phyloP scores from a whole-genome alignment of 1,140 invertebrate species.

The Dendroctonus valens region DNA sequence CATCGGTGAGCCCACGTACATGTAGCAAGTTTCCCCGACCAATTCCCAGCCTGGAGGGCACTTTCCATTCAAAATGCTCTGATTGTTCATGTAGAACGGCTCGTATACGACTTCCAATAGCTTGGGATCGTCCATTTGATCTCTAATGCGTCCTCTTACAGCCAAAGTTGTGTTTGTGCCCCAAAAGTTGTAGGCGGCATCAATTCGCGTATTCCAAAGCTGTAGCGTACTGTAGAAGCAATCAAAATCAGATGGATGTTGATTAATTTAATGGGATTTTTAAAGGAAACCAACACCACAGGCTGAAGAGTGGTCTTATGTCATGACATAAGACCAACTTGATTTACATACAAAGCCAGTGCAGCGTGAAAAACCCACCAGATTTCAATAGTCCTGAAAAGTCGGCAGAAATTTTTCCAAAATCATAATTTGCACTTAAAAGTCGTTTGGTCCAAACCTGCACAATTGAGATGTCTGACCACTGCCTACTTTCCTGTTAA shows the following conservation, averaged over 20 bases:
- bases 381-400: no score
- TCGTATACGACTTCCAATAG: slow-evolving; percentile 83
- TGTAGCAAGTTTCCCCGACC: slow-evolving; percentile 90
- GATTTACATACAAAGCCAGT: no score
- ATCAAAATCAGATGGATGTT: background rate
- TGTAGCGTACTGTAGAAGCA: slow-evolving; percentile 63
- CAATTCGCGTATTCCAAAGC: slow-evolving; percentile 79
- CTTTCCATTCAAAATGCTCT: slow-evolving; percentile 78
- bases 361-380: no score
- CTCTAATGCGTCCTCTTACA: slow-evolving; percentile 87
- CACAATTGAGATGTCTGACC: no score
- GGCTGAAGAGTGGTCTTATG: no score
- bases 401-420: no score
- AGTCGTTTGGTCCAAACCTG: no score
- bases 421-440: no score
- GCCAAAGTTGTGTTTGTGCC: slow-evolving; percentile 87
- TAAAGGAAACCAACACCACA: background rate
- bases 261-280: background rate
- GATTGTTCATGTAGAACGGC: slow-evolving; percentile 86
- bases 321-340: no score
- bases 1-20: slow-evolving; percentile 94
- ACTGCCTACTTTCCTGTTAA: no score
- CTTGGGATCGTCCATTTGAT: slow-evolving; percentile 78
- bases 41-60: slow-evolving; percentile 94
- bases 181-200: slow-evolving; percentile 97